Evolutionary conservation across 2,113 vertebrate genomes (phyloP), one percentile per base, ranked within the genome.

Genomic region (Gallinago paraguaiae): DNA sequence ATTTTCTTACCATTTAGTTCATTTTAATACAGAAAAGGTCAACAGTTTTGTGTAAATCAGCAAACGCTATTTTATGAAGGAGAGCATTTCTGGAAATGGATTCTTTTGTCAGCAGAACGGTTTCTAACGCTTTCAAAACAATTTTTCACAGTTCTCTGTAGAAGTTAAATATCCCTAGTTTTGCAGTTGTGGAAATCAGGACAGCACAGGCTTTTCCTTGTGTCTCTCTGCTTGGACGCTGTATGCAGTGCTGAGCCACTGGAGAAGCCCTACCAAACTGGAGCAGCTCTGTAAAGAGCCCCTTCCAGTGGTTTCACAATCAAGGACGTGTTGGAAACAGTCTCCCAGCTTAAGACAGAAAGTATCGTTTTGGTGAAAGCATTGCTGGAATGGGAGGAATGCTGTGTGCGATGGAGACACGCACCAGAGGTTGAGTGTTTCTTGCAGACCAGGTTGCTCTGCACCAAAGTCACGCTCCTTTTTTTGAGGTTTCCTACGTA

Each of bases 261-360:
- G 57, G 45, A 79, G 33, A 82, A 79, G 17, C 18, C 10, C 0
- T 0, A 17, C 19, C 30, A 28, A 13, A n/a, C 17, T 20, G 67
- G 30, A 93, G 59, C 35, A 57, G 39, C 50, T 72, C 61, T 67
- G 18, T 48, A 9, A 64, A 46, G 46, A 79, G n/a, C 51, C 13
- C 80, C 22, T 54, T 76, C 30, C 19, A 41, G 27, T 53, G 24
- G 18, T 69, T 82, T 59, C 13, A 35, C 70, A 53, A 3, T 72
- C 54, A 86, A 61, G 60, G 37, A 10, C 31, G 9, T 25, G 53
- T 81, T 53, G 27, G 54, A 83, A 77, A 70, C 8, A 23, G 30
- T 92, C 46, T 76, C 7, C 15, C 15, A 23, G 10, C 41, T 41
- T 79, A 69, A 85, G 57, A 61, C 39, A 76, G 37, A 84, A 94